Conservation (phyloP, 2,888 invertebrate species). For the Eilema sororculum region DNA sequence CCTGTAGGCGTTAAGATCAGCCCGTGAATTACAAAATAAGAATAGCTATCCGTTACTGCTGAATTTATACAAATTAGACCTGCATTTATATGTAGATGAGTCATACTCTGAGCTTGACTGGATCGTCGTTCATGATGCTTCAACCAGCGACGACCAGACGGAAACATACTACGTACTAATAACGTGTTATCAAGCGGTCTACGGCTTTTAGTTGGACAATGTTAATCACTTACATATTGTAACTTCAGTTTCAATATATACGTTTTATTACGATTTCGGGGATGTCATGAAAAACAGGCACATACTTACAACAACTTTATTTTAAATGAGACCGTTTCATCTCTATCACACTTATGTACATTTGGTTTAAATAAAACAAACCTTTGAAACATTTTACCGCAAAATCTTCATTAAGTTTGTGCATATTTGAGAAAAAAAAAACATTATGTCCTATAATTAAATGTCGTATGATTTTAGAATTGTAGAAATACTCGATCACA, state of each 20-base stretch:
- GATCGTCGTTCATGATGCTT: background rate
- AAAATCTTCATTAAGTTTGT: slow-evolving; percentile 83
- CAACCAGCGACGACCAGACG: no score
- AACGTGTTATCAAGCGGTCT: background rate
- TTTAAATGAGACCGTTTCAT: slow-evolving; percentile 86
- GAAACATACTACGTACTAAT: no score
- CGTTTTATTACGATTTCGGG: background rate
- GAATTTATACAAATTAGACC: no score
- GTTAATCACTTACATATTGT: background rate
- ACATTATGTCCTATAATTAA: slow-evolving; percentile 69
- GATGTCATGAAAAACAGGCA: slow-evolving; percentile 50
- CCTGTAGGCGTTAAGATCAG: no score
- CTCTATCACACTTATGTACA: slow-evolving; percentile 88
- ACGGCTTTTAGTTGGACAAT: background rate
- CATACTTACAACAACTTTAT: slow-evolving; percentile 85
- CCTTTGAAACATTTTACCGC: slow-evolving; percentile 80
- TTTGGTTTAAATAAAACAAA: slow-evolving; percentile 87
- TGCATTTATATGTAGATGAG: no score
- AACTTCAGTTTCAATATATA: background rate
- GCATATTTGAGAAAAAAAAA: slow-evolving; percentile 82
- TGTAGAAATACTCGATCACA: slow-evolving; percentile 74
- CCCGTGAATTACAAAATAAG: no score
- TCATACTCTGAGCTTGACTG: no score
- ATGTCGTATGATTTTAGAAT: slow-evolving; percentile 76
- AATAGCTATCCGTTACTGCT: no score